Conservation (phyloP, 2,797 vertebrate species). For the Manis crassicaudata region DNA sequence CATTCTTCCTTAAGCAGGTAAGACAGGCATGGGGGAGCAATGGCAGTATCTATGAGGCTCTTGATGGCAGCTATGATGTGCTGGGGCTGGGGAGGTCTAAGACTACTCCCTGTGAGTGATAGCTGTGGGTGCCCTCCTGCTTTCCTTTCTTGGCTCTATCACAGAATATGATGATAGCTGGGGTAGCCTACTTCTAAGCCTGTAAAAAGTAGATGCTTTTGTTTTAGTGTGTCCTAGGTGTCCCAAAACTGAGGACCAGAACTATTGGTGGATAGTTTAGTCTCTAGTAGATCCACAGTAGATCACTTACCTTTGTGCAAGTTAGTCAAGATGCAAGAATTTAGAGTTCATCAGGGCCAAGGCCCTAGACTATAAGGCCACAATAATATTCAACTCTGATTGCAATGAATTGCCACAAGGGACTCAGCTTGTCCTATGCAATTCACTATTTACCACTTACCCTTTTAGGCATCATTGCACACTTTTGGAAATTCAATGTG, state of each 20-base stretch:
- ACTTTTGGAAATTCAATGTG: background rate
- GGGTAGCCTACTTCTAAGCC: background rate
- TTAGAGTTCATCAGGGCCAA: background rate
- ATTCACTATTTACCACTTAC: background rate
- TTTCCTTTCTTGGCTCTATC: background rate
- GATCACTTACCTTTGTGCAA: background rate
- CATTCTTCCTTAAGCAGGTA: constrained; percentile 67
- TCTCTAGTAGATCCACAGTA: background rate
- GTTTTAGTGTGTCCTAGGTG: background rate
- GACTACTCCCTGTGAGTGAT: background rate
- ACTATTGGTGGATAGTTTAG: background rate
- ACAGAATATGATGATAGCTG: background rate
- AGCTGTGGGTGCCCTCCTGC: background rate
- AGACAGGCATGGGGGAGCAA: background rate
- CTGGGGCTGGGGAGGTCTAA: background rate
- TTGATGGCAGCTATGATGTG: background rate
- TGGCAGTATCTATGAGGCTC: background rate
- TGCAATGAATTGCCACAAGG: background rate
- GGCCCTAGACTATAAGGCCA: background rate
- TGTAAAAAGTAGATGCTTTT: background rate
- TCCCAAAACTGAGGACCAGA: background rate
- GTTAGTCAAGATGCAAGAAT: background rate
- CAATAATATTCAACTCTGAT: background rate
- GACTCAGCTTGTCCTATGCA: background rate
- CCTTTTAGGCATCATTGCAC: background rate